These are phyloP conservation scores for Enchytraeus crypticus DNA, from an alignment of 2,888 invertebrate species.

Conservation along the genomic window DNA sequence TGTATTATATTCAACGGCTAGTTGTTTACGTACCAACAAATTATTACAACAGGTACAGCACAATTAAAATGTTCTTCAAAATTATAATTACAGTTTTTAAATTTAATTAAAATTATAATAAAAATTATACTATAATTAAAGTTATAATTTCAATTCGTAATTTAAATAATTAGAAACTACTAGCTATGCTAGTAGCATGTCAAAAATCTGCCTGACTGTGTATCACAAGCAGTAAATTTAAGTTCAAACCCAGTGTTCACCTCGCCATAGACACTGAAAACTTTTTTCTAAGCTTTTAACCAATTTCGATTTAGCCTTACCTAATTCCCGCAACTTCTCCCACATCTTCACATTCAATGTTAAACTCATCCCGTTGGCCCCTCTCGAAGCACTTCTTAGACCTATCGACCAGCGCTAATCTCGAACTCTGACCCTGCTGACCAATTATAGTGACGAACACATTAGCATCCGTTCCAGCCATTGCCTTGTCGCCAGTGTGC, in stretches of 20 bases:
- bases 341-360: conserved; percentile 19
- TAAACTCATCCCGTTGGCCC: conserved; percentile 32
- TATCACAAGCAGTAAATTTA: not conserved
- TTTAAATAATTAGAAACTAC: too few relatives aligned
- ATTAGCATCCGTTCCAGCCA: conserved; percentile 39
- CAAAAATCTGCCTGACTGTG: not conserved
- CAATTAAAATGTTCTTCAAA: too few relatives aligned
- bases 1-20: too few relatives aligned
- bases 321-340: conserved; percentile 3
- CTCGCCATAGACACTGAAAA: not conserved
- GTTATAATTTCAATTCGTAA: too few relatives aligned
- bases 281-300: not conserved
- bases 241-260: not conserved
- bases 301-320: not conserved
- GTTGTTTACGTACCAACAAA: too few relatives aligned
- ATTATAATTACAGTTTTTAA: too few relatives aligned
- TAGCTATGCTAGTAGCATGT: too few relatives aligned
- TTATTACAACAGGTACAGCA: too few relatives aligned
- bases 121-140: too few relatives aligned
- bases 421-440: conserved; percentile 30
- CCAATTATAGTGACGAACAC: conserved; percentile 38
- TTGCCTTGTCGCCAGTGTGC: not conserved
- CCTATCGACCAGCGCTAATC: conserved; percentile 31
- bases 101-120: too few relatives aligned
- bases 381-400: conserved; percentile 25